Percentiles rank a stretch among this genome's conserved stretches.
Evolutionary conservation across 2,797 vertebrate genomes (phyloP).

Genomic region (Manis crassicaudata): DNA sequence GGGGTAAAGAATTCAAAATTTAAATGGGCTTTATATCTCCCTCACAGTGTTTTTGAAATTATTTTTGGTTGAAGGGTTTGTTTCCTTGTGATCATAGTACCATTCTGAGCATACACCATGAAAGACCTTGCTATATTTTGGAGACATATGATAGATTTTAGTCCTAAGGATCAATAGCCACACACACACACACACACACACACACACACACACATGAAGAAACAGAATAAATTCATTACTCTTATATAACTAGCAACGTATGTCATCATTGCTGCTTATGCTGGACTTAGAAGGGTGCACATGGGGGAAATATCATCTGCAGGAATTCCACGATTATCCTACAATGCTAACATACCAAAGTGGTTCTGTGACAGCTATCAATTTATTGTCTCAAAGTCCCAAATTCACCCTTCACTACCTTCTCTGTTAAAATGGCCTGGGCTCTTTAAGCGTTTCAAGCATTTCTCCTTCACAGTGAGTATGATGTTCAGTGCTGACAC

Average conservation of each 20-base stretch:
- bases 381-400: neutral
- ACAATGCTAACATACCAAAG: neutral
- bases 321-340: neutral
- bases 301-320: neutral
- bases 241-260: neutral
- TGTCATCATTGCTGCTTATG: neutral
- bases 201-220: neutral
- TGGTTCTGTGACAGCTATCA: neutral
- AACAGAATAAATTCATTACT: neutral
- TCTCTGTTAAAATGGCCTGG: neutral
- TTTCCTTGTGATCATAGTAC: neutral
- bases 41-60: neutral
- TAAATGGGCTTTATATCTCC: neutral
- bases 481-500: neutral
- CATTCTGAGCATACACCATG: neutral
- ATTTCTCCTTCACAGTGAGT: neutral
- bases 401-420: neutral
- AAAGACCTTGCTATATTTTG: neutral
- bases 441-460: neutral
- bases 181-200: neutral
- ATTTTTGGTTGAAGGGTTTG: neutral
- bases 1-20: neutral
- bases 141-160: neutral
- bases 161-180: neutral
- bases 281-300: neutral